Base-by-base conservation (phyloP, 2,113 vertebrate genomes). In the Hemiprocne comata region DNA sequence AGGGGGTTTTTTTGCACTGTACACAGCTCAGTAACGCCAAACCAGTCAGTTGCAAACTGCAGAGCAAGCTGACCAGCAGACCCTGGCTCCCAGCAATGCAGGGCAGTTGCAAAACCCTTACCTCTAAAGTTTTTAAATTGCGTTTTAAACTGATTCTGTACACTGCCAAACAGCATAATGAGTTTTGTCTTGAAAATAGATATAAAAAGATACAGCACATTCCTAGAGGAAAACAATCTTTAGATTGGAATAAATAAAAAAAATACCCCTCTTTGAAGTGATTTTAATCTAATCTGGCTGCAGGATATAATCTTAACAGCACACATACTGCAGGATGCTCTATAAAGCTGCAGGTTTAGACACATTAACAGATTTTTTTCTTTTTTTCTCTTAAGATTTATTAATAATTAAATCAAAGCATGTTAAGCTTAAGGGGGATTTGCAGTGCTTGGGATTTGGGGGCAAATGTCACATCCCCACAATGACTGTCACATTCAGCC, bases 241-340 rank as follows among this genome's bases (percentile, higher is more conserved):
- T 90, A 87, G 66, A 79, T n/a, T 66, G 78, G 81, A 93, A 95
- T 89, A 96, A 96, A 91, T 95, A 95, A 96, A 96, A 91, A 94
- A 95, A 95, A 95, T 93, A 82, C 18, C 12, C 18, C 17, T 78
- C 90, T 95, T 61, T 95, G 81, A 93, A 96, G 81, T 94, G 38
- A 94, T 96, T 90, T 95, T 85, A 95, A 95, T 93, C 87, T 91
- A 83, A 94, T 93, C 69, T 92, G 85, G 75, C 94, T 96, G 94
- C 51, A 26, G 92, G 95, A 95, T 80, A 94, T 79, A 95, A 93
- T 85, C 82, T 79, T 95, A 91, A n/a, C 75, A 90, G 87, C 46
- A 25, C 78, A 92, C 9, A 1, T 85, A 86, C 83, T 88, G 79
- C 91, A 94, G 54, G 71, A 89, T 1, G 19, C 67, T 91, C 90